These are phyloP conservation scores for Candidula unifasciata DNA, from an alignment of 2,888 invertebrate species.

Conservation along the genomic window DNA sequence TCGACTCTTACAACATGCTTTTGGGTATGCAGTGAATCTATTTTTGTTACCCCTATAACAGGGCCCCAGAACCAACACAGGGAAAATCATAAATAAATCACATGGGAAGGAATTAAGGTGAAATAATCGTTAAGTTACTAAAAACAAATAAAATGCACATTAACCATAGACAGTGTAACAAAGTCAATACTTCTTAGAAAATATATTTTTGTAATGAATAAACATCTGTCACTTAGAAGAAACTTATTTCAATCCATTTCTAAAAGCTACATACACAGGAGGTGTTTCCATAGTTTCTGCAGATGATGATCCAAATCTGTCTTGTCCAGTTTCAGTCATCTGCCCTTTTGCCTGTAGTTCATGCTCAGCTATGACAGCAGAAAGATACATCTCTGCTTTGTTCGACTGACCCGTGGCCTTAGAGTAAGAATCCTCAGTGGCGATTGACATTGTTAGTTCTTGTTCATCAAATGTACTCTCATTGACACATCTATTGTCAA, in stretches of 20 bases:
- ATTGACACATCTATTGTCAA: slow-evolving; percentile 65
- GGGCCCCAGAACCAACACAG: too few species aligned
- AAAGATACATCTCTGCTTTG: slow-evolving; percentile 35
- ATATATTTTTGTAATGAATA: too few species aligned
- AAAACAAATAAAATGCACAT: too few species aligned
- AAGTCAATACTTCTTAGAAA: too few species aligned
- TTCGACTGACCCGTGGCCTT: slow-evolving; percentile 17
- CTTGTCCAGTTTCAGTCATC: slow-evolving; percentile 3
- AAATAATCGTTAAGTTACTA: too few species aligned
- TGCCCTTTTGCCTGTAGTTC: not conserved
- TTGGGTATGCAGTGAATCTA: too few species aligned
- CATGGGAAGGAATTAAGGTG: too few species aligned
- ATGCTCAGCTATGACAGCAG: slow-evolving; percentile 27
- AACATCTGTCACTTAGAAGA: too few species aligned
- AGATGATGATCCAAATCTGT: not conserved
- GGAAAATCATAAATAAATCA: too few species aligned
- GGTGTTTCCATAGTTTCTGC: not conserved
- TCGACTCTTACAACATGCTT: too few species aligned
- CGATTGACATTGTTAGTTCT: slow-evolving; percentile 65
- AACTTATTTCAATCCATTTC: slow-evolving; percentile 9
- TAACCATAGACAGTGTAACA: too few species aligned
- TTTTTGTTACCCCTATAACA: too few species aligned
- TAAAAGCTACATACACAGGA: slow-evolving; percentile 27
- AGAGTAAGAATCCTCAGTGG: slow-evolving; percentile 53
- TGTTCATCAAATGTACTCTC: slow-evolving; percentile 64